These are phyloP conservation scores for Gymnothorax reevesii DNA, from an alignment of 2,797 vertebrate species.

Conservation along the genomic window DNA sequence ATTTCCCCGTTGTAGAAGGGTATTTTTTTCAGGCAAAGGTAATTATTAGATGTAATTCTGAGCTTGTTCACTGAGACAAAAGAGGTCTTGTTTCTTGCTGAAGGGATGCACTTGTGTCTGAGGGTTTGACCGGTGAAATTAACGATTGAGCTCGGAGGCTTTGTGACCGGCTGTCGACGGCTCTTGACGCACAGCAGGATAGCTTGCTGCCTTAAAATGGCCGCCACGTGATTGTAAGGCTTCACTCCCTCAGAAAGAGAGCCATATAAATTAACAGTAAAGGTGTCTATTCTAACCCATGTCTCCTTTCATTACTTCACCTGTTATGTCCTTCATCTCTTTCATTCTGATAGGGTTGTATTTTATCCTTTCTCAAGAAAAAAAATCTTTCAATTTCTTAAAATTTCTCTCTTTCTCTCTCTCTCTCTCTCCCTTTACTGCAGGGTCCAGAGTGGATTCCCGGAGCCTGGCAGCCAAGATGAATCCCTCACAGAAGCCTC, in stretches of 20 bases:
- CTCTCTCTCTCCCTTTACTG: too few species aligned
- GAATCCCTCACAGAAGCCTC: too few species aligned
- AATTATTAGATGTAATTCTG: neutral
- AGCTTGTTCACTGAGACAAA: neutral
- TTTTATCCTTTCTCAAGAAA: neutral
- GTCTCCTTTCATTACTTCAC: neutral
- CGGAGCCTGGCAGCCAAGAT: too few species aligned
- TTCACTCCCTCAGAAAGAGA: neutral
- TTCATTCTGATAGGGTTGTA: neutral
- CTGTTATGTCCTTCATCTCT: neutral
- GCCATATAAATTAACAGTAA: neutral
- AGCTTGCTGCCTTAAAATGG: neutral
- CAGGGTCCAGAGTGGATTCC: too few species aligned
- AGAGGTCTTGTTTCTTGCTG: neutral
- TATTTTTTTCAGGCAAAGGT: neutral
- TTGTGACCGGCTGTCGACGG: neutral
- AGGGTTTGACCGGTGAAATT: conserved; percentile 10
- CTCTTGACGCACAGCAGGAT: neutral
- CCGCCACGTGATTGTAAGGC: neutral
- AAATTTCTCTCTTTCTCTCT: neutral
- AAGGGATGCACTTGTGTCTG: neutral
- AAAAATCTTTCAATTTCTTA: neutral
- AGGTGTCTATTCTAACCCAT: neutral
- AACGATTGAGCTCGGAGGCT: neutral
- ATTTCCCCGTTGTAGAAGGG: neutral